Percentiles rank a stretch among this genome's conserved stretches.
phyloP scores from a whole-genome alignment of 1,140 invertebrate genomes.

The Onthophagus taurus region DNA sequence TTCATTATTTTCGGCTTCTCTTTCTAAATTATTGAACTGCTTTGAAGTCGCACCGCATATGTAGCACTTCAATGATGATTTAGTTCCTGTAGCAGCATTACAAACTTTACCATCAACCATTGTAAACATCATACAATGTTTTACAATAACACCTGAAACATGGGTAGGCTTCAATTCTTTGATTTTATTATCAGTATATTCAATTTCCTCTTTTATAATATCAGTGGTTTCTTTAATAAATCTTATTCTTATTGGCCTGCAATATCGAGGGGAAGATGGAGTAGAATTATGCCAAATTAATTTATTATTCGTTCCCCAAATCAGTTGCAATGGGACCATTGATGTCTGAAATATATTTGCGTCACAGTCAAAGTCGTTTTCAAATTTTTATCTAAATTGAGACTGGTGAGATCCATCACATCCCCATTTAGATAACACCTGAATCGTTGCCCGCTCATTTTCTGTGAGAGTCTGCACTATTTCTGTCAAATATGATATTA shows the following conservation, averaged over 20 bases:
- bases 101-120: too few relatives aligned
- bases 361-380: constrained; percentile 18
- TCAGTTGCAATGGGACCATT: constrained; percentile 26
- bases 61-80: too few relatives aligned
- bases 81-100: too few relatives aligned
- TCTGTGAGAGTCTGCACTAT: constrained; percentile 2
- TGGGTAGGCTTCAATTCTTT: too few relatives aligned
- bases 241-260: constrained; percentile 20
- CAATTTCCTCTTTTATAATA: constrained; percentile 14
- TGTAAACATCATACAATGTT: too few relatives aligned
- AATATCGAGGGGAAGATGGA: constrained; percentile 18
- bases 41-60: too few relatives aligned
- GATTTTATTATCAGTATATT: too few relatives aligned
- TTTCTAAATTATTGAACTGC: too few relatives aligned
- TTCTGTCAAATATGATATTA: constrained; percentile 12
- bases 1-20: too few relatives aligned
- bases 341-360: constrained; percentile 27
- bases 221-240: constrained; percentile 22
- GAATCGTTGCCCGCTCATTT: constrained; percentile 3
- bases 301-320: not conserved
- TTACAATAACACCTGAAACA: too few relatives aligned
- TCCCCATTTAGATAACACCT: constrained; percentile 15
- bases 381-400: constrained; percentile 27
- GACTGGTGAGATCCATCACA: constrained; percentile 18
- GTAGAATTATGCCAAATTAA: constrained; percentile 22